Evolutionary conservation across 2,113 vertebrate species (phyloP).

Genomic region (Rhabdomys dilectus): DNA sequence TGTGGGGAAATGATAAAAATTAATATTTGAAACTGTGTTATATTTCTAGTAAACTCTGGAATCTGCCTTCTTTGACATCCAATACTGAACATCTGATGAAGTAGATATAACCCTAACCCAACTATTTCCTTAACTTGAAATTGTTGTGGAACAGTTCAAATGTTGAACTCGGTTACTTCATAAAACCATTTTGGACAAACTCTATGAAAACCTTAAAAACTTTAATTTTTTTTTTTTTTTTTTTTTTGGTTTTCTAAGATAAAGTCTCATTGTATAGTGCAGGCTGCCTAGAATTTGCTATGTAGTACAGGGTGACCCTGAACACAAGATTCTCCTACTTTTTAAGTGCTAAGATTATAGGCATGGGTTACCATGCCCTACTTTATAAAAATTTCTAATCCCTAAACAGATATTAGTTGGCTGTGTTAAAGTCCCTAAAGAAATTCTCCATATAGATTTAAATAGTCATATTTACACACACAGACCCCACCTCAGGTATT

Average conservation of each 20-base stretch:
- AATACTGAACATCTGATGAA: constrained; percentile 8
- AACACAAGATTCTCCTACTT: neutral
- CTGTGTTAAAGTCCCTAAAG: neutral
- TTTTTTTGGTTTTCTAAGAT: neutral
- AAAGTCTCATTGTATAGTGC: neutral
- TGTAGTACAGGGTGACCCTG: neutral
- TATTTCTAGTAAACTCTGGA: neutral
- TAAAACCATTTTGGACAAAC: neutral
- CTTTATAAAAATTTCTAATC: constrained; percentile 23
- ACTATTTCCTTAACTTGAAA: constrained; percentile 52
- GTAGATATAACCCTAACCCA: neutral
- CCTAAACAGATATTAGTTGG: neutral
- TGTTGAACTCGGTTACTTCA: neutral
- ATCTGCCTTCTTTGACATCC: neutral
- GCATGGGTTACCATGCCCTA: neutral
- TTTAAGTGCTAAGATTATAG: neutral
- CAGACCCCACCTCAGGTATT: neutral
- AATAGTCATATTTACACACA: neutral
- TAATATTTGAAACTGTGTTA: constrained; percentile 33
- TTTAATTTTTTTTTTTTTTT: too few species aligned
- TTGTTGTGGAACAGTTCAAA: constrained; percentile 10
- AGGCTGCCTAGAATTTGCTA: neutral
- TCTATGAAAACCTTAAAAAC: constrained; percentile 18
- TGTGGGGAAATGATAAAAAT: neutral
- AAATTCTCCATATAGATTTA: neutral